These are phyloP conservation scores for Sebastolobus altivelis DNA, from an alignment of 2,797 vertebrate species.

Conservation along the genomic window DNA sequence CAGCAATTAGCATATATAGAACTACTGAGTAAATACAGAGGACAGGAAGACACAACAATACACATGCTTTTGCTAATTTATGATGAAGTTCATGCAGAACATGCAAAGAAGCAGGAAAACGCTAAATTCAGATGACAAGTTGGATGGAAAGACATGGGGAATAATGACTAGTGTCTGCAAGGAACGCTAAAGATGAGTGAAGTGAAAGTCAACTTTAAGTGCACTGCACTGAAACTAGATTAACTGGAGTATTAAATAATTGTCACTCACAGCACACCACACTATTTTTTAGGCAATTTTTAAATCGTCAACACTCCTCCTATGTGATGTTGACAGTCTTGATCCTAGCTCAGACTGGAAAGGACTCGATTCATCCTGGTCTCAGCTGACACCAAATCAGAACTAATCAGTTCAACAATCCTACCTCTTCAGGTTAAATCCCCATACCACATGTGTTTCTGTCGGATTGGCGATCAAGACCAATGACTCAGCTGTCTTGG, in stretches of 20 bases:
- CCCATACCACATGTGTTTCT: background rate
- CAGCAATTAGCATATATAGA: background rate
- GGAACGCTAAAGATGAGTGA: background rate
- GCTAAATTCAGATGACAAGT: background rate
- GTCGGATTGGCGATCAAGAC: background rate
- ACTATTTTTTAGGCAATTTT: background rate
- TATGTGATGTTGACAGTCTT: background rate
- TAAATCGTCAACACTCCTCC: background rate
- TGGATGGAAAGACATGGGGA: background rate
- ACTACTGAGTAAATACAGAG: background rate
- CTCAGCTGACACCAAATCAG: background rate
- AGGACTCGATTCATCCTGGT: background rate
- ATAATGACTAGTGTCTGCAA: background rate
- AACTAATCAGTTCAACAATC: background rate
- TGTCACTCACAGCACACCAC: background rate
- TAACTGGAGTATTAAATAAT: background rate
- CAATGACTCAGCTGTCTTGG: constrained; percentile 10
- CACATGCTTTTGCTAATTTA: background rate
- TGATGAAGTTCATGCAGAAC: background rate
- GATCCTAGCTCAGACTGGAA: background rate
- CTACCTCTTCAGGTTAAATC: background rate
- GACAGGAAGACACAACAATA: background rate
- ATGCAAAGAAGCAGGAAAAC: background rate
- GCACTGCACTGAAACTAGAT: background rate
- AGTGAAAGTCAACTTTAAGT: background rate